Conservation (phyloP, 1,140 invertebrate genomes). For the Conus betulinus region DNA sequence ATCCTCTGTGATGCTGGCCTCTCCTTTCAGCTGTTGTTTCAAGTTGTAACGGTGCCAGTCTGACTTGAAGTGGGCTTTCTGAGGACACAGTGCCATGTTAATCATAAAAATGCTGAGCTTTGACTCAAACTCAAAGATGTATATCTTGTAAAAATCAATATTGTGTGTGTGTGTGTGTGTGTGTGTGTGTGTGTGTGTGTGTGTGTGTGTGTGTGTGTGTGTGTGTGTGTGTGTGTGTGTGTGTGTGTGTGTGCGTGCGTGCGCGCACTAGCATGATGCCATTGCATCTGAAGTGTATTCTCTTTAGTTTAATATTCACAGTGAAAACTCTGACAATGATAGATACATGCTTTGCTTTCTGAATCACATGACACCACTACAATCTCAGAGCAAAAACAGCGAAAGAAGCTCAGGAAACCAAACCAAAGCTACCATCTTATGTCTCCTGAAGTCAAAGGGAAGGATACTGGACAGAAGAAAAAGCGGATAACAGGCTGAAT, state of each 20-base stretch:
- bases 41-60: conserved; percentile 73
- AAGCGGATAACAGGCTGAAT: too few relatives aligned
- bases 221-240: background rate
- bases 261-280: background rate
- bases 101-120: background rate
- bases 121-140: background rate
- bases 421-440: too few relatives aligned
- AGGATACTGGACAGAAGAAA: too few relatives aligned
- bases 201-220: background rate
- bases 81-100: conserved; percentile 27
- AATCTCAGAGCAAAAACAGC: too few relatives aligned
- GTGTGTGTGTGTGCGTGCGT: background rate
- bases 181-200: background rate
- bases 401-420: too few relatives aligned
- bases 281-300: too few relatives aligned
- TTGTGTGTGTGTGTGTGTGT: background rate
- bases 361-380: too few relatives aligned
- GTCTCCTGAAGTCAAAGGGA: too few relatives aligned
- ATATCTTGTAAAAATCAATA: background rate
- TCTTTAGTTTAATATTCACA: too few relatives aligned
- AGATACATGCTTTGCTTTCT: too few relatives aligned
- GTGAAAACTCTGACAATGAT: too few relatives aligned
- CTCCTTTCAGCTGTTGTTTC: conserved; percentile 59
- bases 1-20: conserved; percentile 54
- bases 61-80: conserved; percentile 79